Conservation (phyloP, 2,797 vertebrate species). For the Distichodus sexfasciatus region DNA sequence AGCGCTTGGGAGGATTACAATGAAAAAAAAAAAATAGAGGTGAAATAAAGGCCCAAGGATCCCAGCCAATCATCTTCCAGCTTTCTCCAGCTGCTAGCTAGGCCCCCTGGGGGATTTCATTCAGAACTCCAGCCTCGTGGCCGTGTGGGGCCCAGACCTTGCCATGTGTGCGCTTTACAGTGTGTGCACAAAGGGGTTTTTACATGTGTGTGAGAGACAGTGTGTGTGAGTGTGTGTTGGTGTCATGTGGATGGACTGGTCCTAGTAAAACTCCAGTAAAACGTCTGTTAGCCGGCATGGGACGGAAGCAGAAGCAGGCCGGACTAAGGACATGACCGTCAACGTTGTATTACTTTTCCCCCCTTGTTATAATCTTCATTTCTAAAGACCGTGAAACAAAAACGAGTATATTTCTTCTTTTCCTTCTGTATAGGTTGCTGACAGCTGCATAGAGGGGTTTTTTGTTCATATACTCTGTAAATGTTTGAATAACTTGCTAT, state of each 20-base stretch:
- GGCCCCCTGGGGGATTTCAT: slow-evolving; percentile 6
- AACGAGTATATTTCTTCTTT: slow-evolving; percentile 78
- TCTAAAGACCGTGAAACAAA: slow-evolving; percentile 68
- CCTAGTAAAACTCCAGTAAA: not conserved
- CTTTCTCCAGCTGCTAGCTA: not conserved
- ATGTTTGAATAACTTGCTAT: slow-evolving; percentile 77
- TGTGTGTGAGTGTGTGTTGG: slow-evolving; percentile 2
- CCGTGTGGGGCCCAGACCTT: slow-evolving; percentile 24
- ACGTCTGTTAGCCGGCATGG: slow-evolving; percentile 38
- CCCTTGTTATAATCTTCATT: slow-evolving; percentile 60
- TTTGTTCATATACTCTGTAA: slow-evolving; percentile 79
- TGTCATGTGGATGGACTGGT: slow-evolving; percentile 16
- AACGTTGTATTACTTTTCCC: slow-evolving; percentile 49
- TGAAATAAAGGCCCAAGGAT: not conserved
- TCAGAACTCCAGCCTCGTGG: slow-evolving; percentile 4
- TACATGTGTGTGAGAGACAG: slow-evolving; percentile 7
- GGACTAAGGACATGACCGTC: slow-evolving; percentile 49
- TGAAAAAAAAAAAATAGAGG: not conserved
- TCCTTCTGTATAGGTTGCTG: slow-evolving; percentile 74
- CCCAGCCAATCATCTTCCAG: slow-evolving; percentile 21
- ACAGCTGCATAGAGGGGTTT: slow-evolving; percentile 69
- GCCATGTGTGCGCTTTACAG: slow-evolving; percentile 35
- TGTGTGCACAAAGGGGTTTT: slow-evolving; percentile 34
- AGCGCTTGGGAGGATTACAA: not conserved
- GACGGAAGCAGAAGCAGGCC: slow-evolving; percentile 57